Conservation (phyloP, 2,113 vertebrate genomes). For the Narcine bancroftii region DNA sequence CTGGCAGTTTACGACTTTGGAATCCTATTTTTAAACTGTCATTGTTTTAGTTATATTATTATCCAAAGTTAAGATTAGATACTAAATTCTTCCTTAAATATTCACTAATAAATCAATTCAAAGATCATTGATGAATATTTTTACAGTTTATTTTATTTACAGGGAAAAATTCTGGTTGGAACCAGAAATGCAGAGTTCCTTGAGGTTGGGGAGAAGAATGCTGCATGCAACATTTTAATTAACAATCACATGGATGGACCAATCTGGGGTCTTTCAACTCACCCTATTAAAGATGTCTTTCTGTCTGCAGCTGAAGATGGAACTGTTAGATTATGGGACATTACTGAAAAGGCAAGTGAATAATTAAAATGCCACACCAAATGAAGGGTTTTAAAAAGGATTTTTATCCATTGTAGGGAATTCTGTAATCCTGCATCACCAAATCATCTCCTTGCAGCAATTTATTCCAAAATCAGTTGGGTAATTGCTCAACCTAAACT, state of each 20-base stretch:
- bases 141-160: constrained; percentile 19
- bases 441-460: not conserved
- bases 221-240: constrained; percentile 85
- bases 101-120: not conserved
- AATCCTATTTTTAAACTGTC: not conserved
- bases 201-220: constrained; percentile 94
- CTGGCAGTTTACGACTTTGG: not conserved
- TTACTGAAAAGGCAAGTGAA: constrained; percentile 76
- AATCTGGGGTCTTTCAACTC: constrained; percentile 83
- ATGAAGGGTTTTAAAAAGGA: not conserved
- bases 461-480: not conserved
- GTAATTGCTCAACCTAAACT: not conserved
- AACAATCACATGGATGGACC: constrained; percentile 91
- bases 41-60: not conserved
- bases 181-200: constrained; percentile 93
- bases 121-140: not conserved
- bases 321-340: constrained; percentile 92
- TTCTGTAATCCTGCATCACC: not conserved
- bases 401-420: not conserved
- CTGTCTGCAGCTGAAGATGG: constrained; percentile 93
- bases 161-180: constrained; percentile 94
- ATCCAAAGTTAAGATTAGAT: not conserved
- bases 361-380: not conserved
- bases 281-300: constrained; percentile 83
- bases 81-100: not conserved